These are phyloP conservation scores for Gymnoscelis rufifasciata DNA, from an alignment of 2,888 invertebrate species.

Conservation along the genomic window DNA sequence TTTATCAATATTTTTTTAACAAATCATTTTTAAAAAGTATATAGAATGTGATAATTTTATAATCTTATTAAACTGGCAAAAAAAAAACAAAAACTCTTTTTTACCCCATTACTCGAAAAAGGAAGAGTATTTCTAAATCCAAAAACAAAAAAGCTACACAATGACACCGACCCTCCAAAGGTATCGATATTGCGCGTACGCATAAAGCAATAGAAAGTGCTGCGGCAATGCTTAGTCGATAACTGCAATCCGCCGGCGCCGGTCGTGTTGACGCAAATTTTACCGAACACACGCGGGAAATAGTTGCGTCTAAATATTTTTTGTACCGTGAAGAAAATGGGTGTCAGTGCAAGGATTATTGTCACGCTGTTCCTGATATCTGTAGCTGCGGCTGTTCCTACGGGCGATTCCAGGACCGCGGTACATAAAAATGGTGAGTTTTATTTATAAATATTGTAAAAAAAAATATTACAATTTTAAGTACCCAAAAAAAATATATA, in stretches of 20 bases:
- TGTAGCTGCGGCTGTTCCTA: conserved; percentile 57
- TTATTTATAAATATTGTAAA: neutral
- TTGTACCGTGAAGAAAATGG: conserved; percentile 55
- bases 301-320: conserved; percentile 60
- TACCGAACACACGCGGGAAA: conserved; percentile 69
- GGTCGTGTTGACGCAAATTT: conserved; percentile 69
- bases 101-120: too few species aligned
- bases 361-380: conserved; percentile 60
- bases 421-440: conserved; percentile 50
- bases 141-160: conserved; percentile 1
- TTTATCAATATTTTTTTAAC: neutral
- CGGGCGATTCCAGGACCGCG: conserved; percentile 50
- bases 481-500: too few species aligned
- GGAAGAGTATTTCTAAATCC: too few species aligned
- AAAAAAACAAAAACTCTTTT: too few species aligned
- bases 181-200: conserved; percentile 49
- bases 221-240: conserved; percentile 59
- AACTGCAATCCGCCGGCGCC: conserved; percentile 48
- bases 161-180: conserved; percentile 13
- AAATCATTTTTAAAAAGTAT: too few species aligned
- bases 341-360: conserved; percentile 69
- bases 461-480: too few species aligned
- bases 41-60: too few species aligned
- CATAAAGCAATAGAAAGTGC: conserved; percentile 74
- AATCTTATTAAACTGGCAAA: too few species aligned